Base-by-base conservation (phyloP, 2,113 vertebrate genomes). In the Stegastes partitus region DNA sequence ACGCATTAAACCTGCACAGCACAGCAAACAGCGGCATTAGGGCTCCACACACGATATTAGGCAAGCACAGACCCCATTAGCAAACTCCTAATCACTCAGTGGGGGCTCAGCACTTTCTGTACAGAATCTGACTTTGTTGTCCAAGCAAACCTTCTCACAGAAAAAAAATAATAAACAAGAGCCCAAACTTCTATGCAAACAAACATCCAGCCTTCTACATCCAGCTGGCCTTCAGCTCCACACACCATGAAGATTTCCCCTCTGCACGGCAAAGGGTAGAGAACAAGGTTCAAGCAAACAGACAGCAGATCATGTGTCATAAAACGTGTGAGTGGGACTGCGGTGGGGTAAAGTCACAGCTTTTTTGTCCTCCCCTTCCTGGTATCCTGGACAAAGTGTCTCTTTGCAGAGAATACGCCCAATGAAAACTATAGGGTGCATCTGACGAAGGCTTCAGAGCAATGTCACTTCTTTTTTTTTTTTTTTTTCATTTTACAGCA, bases 21-120 rank as follows among this genome's bases (percentile, higher is more conserved):
- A 77, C 76, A 90, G 87, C 88, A 87, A 89, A 83, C 74, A 68
- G 77, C 53, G 69, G 81, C 84, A 92, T 90, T 90, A 92, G 65
- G 74, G 63, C 81, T 68, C 50, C 68, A 73, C 54, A 69, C 78
- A 80, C 64, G 74, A 59, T 86, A 75, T 82, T 66, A 83, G 47
- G 70, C 80, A 61, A 66, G 61, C 57, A 70, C 58, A 63, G 77
- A 74, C 81, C 44, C 81, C 77, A 74, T 84, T 87, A 85, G 78
- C 65, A 69, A 77, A 87, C 74, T 76, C 56, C 77, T 88, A 80
- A 90, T 92, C 66, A 69, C 87, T 59, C 87, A 65, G 70, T 21
- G 28, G 71, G 72, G 71, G 71, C 69, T 85, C 67, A 53, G 75
- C 50, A 76, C 49, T 68, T 87, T 87, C 59, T 78, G 64, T 37